Percentiles rank a stretch among this genome's conserved stretches.
Evolutionary conservation across 2,888 invertebrate genomes (phyloP).

Genomic region (Pocota personata): DNA sequence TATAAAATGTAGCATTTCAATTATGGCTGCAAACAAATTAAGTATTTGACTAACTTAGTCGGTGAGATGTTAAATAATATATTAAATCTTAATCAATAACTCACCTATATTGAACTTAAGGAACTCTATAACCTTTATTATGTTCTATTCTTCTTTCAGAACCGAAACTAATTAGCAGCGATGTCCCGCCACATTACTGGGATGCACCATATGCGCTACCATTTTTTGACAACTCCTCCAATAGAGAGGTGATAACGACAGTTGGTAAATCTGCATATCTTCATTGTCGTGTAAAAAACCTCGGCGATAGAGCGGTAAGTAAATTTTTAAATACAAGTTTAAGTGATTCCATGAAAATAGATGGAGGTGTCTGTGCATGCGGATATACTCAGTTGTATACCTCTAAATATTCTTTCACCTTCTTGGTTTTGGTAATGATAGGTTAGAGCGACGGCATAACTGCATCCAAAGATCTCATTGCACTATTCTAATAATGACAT

Average conservation of each 20-base stretch:
- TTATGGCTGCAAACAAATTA: too few species aligned
- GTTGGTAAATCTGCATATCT: conserved; percentile 64
- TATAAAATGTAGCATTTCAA: neutral
- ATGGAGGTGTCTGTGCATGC: too few species aligned
- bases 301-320: conserved; percentile 69
- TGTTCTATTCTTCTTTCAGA: conserved; percentile 48
- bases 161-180: conserved; percentile 66
- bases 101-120: neutral
- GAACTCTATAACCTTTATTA: neutral
- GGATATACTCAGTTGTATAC: too few species aligned
- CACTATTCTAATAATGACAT: too few species aligned
- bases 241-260: conserved; percentile 65
- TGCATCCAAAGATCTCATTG: too few species aligned
- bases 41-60: too few species aligned
- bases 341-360: neutral
- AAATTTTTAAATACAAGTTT: neutral
- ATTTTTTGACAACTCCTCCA: conserved; percentile 67
- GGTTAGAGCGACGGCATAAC: too few species aligned
- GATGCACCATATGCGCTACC: conserved; percentile 67
- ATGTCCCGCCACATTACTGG: conserved; percentile 70
- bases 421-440: too few species aligned
- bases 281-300: conserved; percentile 68
- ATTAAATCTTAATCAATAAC: too few species aligned
- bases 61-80: too few species aligned
- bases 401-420: too few species aligned